Evolutionary conservation across 2,797 vertebrate genomes (phyloP).

Genomic region (Todus mexicanus): DNA sequence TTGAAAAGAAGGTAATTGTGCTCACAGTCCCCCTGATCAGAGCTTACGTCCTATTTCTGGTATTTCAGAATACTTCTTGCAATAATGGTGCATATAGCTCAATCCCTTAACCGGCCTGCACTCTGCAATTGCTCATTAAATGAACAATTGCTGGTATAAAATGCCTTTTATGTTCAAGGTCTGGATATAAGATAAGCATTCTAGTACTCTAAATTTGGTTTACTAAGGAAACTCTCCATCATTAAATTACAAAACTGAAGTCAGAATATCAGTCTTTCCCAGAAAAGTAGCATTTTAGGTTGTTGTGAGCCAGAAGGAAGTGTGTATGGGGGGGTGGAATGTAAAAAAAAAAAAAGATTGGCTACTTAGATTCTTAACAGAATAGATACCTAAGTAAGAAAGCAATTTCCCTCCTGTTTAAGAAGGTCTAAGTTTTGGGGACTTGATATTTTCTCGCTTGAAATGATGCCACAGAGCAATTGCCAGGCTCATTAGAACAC

Average conservation of each 20-base stretch:
- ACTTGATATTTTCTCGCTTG: background rate
- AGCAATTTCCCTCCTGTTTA: constrained; percentile 28
- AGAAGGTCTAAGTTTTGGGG: constrained; percentile 16
- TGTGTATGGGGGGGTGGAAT: background rate
- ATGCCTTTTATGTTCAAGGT: constrained; percentile 87
- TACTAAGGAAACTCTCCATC: constrained; percentile 84
- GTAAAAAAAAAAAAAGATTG: background rate
- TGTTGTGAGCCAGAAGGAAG: constrained; percentile 50
- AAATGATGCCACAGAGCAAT: background rate
- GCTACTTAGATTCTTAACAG: constrained; percentile 40
- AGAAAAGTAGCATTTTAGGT: constrained; percentile 75
- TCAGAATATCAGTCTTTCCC: constrained; percentile 81
- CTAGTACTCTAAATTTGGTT: constrained; percentile 88
- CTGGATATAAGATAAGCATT: constrained; percentile 91
- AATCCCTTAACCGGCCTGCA: constrained; percentile 88
- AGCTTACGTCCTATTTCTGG: constrained; percentile 98
- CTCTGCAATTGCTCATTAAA: constrained; percentile 96
- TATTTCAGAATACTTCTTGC: constrained; percentile 99
- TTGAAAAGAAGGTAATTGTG: constrained; percentile 99
- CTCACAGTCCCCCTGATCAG: constrained; percentile 99
- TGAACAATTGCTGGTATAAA: constrained; percentile 86
- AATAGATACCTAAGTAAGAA: constrained; percentile 50
- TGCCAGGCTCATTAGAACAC: background rate
- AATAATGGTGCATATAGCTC: constrained; percentile 93
- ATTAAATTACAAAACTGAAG: constrained; percentile 84